phyloP scores from a whole-genome alignment of 2,113 vertebrate genomes.

The Eira barbara region DNA sequence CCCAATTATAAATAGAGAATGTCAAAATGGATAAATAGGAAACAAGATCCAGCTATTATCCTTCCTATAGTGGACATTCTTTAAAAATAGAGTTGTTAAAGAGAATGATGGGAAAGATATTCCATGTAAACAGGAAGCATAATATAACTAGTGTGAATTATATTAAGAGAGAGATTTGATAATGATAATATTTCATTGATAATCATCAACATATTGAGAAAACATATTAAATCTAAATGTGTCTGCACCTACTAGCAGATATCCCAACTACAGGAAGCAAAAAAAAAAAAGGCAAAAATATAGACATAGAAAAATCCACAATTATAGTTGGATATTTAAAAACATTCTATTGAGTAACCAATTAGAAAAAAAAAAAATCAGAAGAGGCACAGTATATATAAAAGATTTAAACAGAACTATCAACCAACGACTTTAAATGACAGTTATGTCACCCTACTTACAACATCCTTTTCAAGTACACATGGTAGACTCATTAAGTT shows the following conservation, averaged over 20 bases:
- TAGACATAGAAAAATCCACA: background rate
- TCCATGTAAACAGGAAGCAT: background rate
- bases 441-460: background rate
- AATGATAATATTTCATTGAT: background rate
- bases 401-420: background rate
- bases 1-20: background rate
- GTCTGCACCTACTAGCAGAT: background rate
- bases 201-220: background rate
- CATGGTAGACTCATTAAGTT: background rate
- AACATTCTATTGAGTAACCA: background rate
- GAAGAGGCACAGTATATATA: background rate
- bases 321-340: background rate
- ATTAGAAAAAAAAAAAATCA: background rate
- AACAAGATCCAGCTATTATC: background rate
- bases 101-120: background rate
- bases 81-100: background rate
- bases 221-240: background rate
- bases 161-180: background rate
- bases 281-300: background rate
- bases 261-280: background rate
- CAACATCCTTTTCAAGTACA: background rate
- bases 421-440: background rate
- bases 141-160: background rate
- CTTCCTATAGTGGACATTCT: background rate
- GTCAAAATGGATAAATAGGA: background rate